Conservation (phyloP, 2,888 invertebrate species). For the Caenorhabditis sp. region DNA sequence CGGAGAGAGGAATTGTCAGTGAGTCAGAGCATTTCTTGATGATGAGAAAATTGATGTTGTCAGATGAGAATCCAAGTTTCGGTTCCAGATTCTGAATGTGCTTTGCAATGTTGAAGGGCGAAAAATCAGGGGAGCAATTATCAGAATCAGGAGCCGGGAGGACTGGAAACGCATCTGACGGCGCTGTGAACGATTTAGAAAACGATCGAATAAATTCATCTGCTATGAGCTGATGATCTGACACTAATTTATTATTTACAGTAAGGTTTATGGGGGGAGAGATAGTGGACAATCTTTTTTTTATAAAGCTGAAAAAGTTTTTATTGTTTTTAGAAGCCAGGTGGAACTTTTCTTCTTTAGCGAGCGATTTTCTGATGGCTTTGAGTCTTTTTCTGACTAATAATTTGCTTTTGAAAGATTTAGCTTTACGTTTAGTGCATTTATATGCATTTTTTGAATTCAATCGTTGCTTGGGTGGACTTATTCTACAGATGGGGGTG, state of each 20-base stretch:
- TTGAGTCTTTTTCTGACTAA: background rate
- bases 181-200: background rate
- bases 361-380: background rate
- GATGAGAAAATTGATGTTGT: background rate
- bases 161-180: background rate
- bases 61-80: background rate
- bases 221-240: background rate
- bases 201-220: background rate
- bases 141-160: background rate
- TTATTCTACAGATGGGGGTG: background rate
- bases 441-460: background rate
- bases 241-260: background rate
- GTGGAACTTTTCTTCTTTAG: background rate
- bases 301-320: background rate
- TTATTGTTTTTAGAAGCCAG: background rate
- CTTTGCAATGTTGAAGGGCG: background rate
- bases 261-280: background rate
- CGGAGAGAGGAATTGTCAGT: constrained; percentile 18
- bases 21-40: constrained; percentile 16
- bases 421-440: background rate
- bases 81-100: background rate
- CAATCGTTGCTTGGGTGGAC: background rate
- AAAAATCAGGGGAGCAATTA: background rate
- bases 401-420: too few relatives aligned
- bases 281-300: background rate